Conservation (phyloP, 2,888 invertebrate genomes). For the Cephus rjabovi region DNA sequence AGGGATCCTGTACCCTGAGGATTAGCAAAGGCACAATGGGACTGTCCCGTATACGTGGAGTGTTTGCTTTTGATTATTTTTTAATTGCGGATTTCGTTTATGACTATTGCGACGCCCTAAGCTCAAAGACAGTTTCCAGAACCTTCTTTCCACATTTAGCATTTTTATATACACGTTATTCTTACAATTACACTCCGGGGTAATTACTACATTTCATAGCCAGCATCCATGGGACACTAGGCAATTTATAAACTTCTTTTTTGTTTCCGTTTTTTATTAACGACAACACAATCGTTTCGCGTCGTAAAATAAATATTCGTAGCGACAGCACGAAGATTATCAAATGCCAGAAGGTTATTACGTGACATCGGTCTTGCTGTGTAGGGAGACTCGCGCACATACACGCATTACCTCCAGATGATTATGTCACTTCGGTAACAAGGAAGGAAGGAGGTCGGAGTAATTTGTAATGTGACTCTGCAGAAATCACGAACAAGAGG, state of each 20-base stretch:
- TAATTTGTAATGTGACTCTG: constrained; percentile 64
- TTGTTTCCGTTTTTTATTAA: background rate
- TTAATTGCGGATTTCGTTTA: constrained; percentile 17
- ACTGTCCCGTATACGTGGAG: constrained; percentile 18
- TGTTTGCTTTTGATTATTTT: constrained; percentile 37
- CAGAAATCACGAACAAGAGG: constrained; percentile 53
- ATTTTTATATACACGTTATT: background rate
- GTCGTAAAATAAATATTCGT: background rate
- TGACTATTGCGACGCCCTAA: background rate
- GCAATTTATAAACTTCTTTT: background rate
- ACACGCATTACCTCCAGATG: constrained; percentile 39
- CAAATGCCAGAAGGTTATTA: constrained; percentile 40
- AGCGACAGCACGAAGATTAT: constrained; percentile 28
- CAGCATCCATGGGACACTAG: background rate
- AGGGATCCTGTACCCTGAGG: constrained; percentile 43
- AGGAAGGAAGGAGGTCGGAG: constrained; percentile 54
- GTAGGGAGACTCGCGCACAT: constrained; percentile 9
- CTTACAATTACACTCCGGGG: background rate
- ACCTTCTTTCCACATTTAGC: background rate
- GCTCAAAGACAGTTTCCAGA: background rate
- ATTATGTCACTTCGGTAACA: constrained; percentile 63
- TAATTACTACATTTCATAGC: background rate
- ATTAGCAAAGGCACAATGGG: constrained; percentile 38
- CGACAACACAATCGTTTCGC: background rate
- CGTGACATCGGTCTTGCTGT: constrained; percentile 35